Percentiles rank a stretch among this genome's conserved stretches.
Evolutionary conservation across 1,140 invertebrate species (phyloP).

Genomic region (Drosophila persimilis): DNA sequence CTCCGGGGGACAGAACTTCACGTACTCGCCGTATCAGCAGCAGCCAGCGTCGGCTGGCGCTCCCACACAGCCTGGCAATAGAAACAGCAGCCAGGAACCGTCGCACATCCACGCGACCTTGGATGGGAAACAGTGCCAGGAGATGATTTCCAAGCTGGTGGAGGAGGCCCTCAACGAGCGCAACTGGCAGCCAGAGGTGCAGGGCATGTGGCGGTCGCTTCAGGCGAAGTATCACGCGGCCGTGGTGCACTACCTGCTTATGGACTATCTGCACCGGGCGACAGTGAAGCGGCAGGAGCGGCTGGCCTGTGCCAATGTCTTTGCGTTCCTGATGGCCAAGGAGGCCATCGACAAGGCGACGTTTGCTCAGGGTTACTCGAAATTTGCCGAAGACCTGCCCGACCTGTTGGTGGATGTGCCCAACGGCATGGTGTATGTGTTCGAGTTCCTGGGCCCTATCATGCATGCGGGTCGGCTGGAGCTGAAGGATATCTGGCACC

Average conservation of each 20-base stretch:
- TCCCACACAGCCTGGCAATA: constrained; percentile 4
- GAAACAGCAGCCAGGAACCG: background rate
- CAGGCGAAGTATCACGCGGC: constrained; percentile 44
- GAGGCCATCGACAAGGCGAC: constrained; percentile 50
- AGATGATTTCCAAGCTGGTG: constrained; percentile 53
- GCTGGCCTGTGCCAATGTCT: constrained; percentile 57
- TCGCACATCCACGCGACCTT: constrained; percentile 11
- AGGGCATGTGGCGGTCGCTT: constrained; percentile 49
- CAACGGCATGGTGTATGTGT: constrained; percentile 73
- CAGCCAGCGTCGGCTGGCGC: constrained; percentile 9
- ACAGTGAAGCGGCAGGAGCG: constrained; percentile 58
- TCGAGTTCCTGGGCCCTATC: constrained; percentile 75
- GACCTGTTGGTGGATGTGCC: constrained; percentile 75
- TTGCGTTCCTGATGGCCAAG: constrained; percentile 54
- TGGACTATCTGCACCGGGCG: constrained; percentile 61
- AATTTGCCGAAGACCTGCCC: constrained; percentile 61
- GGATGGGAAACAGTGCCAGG: constrained; percentile 51
- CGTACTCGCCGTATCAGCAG: constrained; percentile 48
- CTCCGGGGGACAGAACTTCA: constrained; percentile 18
- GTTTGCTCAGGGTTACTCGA: constrained; percentile 56
- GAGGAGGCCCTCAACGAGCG: constrained; percentile 60
- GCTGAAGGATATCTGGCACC: constrained; percentile 70
- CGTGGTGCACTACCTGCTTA: constrained; percentile 56
- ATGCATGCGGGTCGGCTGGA: constrained; percentile 54
- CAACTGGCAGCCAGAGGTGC: constrained; percentile 59